Percentiles rank a stretch among this genome's conserved stretches.
phyloP scores from a whole-genome alignment of 2,113 vertebrate species.

The Aegithalos caudatus region DNA sequence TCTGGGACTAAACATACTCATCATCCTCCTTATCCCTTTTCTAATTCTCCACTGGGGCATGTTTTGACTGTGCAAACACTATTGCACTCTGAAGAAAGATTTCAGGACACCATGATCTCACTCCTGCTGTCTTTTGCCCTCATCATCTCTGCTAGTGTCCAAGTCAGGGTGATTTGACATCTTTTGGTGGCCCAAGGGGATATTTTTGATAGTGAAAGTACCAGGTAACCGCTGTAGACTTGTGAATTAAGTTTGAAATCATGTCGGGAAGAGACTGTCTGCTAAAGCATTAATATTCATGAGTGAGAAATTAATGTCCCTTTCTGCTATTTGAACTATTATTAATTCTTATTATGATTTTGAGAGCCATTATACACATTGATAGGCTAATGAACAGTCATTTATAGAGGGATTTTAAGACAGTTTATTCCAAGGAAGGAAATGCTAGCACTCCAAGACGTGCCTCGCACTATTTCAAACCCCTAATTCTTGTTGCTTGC shows the following conservation, averaged over 20 bases:
- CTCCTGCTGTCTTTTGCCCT: not conserved
- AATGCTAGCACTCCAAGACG: constrained; percentile 38
- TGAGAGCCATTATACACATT: constrained; percentile 67
- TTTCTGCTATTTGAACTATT: constrained; percentile 69
- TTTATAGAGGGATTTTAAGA: constrained; percentile 64
- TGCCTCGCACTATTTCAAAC: not conserved
- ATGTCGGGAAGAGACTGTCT: not conserved
- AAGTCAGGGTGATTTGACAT: not conserved
- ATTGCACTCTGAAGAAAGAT: not conserved
- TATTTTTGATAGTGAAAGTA: not conserved
- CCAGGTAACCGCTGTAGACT: not conserved
- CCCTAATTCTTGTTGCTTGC: constrained; percentile 24
- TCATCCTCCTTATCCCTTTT: not conserved
- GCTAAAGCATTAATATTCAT: constrained; percentile 49
- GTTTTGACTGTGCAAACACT: not conserved
- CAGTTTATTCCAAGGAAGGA: constrained; percentile 55
- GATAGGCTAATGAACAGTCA: constrained; percentile 68
- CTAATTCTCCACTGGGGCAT: not conserved
- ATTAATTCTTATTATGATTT: constrained; percentile 70
- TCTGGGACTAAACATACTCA: not conserved
- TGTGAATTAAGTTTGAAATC: constrained; percentile 27
- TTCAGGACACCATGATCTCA: not conserved
- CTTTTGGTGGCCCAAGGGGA: not conserved
- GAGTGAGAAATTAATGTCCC: constrained; percentile 63
- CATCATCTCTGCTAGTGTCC: not conserved